A percentile compares a stretch with the other conserved stretches of the same genome.
Conservation (phyloP, 1,140 invertebrate genomes). For the Dolichoris vasculosae region DNA sequence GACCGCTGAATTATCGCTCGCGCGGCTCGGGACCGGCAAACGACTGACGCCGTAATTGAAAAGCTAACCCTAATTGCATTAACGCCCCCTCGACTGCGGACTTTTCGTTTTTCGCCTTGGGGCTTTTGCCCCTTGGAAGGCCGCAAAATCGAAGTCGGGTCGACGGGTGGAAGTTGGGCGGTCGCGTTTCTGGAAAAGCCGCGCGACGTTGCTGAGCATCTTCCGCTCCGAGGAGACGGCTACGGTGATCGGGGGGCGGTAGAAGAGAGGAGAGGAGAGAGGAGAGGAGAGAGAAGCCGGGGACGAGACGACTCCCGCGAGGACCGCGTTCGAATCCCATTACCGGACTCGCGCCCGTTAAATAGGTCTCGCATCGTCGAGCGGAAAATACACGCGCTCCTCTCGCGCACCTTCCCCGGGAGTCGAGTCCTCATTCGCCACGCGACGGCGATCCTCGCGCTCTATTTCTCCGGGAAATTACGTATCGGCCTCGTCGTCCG, state of each 20-base stretch:
- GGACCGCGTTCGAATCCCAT: slow-evolving; percentile 74
- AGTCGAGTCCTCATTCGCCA: slow-evolving; percentile 61
- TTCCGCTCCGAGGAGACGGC: not conserved
- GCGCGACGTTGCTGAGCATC: slow-evolving; percentile 48
- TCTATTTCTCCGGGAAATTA: slow-evolving; percentile 55
- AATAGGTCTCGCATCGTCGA: slow-evolving; percentile 76
- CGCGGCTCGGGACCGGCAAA: not conserved
- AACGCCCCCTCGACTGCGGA: not conserved
- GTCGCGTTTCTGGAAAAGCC: slow-evolving; percentile 58
- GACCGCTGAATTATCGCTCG: slow-evolving; percentile 68
- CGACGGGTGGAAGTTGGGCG: not conserved
- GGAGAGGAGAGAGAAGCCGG: slow-evolving; percentile 58
- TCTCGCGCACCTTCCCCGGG: not conserved
- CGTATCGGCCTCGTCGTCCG: slow-evolving; percentile 27
- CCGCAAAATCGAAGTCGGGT: not conserved
- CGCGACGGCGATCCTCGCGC: slow-evolving; percentile 68
- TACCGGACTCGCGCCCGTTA: slow-evolving; percentile 76
- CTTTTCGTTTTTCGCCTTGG: slow-evolving; percentile 11
- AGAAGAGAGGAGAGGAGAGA: slow-evolving; percentile 10
- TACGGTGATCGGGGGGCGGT: not conserved
- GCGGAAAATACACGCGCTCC: slow-evolving; percentile 74
- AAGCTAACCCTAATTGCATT: slow-evolving; percentile 45
- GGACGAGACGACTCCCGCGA: slow-evolving; percentile 57
- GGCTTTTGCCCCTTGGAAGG: not conserved
- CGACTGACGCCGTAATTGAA: slow-evolving; percentile 45